Evolutionary conservation across 2,888 invertebrate genomes (phyloP).

Genomic region (Leuctra nigra): DNA sequence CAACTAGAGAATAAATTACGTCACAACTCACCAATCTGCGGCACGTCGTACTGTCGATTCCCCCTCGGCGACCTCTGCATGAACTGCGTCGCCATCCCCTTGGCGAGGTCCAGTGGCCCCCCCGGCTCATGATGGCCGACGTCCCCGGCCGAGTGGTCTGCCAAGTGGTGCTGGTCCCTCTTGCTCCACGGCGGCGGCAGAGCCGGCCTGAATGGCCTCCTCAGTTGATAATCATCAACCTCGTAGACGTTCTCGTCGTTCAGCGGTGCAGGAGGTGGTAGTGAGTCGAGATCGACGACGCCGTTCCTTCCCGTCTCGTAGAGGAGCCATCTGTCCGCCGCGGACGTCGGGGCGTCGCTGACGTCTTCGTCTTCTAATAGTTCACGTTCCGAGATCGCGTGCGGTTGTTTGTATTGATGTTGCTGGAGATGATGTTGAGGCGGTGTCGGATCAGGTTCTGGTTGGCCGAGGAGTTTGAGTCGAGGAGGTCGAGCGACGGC

Average conservation of each 20-base stretch:
- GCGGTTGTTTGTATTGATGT: constrained; percentile 29
- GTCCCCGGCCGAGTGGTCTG: constrained; percentile 39
- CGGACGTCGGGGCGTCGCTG: constrained; percentile 18
- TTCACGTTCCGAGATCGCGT: constrained; percentile 22
- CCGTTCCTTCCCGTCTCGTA: constrained; percentile 21
- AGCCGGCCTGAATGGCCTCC: constrained; percentile 1
- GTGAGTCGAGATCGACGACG: constrained; percentile 20
- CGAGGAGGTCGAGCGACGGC: constrained; percentile 39
- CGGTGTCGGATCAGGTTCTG: constrained; percentile 24
- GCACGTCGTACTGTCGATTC: constrained; percentile 74
- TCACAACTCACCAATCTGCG: constrained; percentile 63
- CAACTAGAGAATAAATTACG: too few species aligned
- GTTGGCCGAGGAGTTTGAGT: constrained; percentile 25
- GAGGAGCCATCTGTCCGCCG: constrained; percentile 25
- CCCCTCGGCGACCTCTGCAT: constrained; percentile 71
- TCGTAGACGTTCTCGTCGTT: neutral
- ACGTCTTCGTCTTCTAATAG: constrained; percentile 23
- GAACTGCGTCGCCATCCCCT: constrained; percentile 64
- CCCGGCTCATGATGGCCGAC: constrained; percentile 50
- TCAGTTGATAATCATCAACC: constrained; percentile 3
- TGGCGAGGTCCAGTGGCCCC: constrained; percentile 18
- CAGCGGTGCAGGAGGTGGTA: constrained; percentile 18
- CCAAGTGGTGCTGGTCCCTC: constrained; percentile 19
- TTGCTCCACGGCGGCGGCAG: constrained; percentile 24
- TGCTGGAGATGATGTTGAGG: constrained; percentile 32